Base-by-base conservation (phyloP, 2,888 invertebrate genomes). In the Luperina nickerlii region DNA sequence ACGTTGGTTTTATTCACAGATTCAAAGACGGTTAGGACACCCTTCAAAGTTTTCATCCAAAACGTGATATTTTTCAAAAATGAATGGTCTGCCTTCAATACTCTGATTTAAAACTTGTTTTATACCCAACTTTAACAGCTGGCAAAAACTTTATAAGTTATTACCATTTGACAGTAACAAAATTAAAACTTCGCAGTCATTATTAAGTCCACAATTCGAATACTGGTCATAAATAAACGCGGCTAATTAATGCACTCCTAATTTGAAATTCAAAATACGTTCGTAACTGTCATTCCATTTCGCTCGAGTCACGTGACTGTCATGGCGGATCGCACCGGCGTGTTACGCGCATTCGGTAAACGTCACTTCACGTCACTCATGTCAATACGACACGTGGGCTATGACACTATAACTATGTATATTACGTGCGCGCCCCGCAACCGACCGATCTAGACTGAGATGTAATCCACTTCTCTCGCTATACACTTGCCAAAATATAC, bases 361-460 rank as follows among this genome's bases (percentile, higher is more conserved):
- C 85, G 87, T 89, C 88, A 90, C 89, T 86, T 83, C 90, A 90
- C 87, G 86, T 90, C 91, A 90, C 87, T 90, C 73, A 89, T 86
- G 92, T 92, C 92, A 92, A 84, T 87, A 85, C 89, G 90, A 91
- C 90, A 90, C 85, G 77, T 88, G 85, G 81, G 60, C 54, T 79
- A 86, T 87, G 78, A 78, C 79, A 79, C 83, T 89, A 88, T 87
- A 90, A 85, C 88, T 90, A 89, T 91, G 89, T 89, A 88, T 92
- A 92, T 86, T 87, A 94, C 95, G 95, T 95, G 96, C 93, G 94
- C 92, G 90, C 92, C 90, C 91, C 90, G 84, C 94, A 93, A 90
- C 92, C 92, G 94, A 91, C 93, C 92, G 94, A 92, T 94, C 94
- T 94, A 94, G 94, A 96, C 95, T 96, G 95, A 94, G 92, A 94